These are phyloP conservation scores for Misgurnus mizolepis DNA, from an alignment of 2,113 vertebrate genomes.

Conservation along the genomic window DNA sequence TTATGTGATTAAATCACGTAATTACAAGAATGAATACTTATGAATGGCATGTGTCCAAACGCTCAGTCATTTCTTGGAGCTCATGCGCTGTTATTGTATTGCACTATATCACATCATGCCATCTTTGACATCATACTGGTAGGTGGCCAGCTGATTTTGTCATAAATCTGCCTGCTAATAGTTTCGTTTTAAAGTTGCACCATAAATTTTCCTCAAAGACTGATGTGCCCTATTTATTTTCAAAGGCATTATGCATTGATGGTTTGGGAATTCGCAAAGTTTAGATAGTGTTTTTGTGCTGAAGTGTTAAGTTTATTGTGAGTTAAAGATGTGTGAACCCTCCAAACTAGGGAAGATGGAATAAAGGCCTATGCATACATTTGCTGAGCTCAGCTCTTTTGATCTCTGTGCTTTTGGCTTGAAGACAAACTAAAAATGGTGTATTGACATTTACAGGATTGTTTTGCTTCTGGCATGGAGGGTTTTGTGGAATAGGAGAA, in stretches of 20 bases:
- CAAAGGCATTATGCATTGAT: neutral
- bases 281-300: neutral
- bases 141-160: neutral
- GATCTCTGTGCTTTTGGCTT: slow-evolving; percentile 7
- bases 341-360: neutral
- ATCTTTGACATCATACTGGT: neutral
- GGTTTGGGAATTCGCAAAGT: neutral
- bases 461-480: slow-evolving; percentile 13
- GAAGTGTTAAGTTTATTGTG: neutral
- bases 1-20: slow-evolving; percentile 15
- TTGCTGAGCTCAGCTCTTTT: slow-evolving; percentile 29
- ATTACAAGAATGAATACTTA: neutral
- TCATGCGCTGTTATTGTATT: slow-evolving; percentile 15
- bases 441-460: slow-evolving; percentile 22
- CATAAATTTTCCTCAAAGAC: neutral
- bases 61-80: slow-evolving; percentile 16
- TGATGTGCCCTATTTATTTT: neutral
- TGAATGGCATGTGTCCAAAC: slow-evolving; percentile 32
- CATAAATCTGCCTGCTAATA: neutral
- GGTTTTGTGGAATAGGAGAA: neutral
- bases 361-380: neutral
- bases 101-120: neutral
- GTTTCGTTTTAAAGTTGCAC: neutral
- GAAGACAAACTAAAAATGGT: slow-evolving; percentile 21
- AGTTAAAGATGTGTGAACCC: slow-evolving; percentile 15